Conservation (phyloP, 2,113 vertebrate species). For the Silurus asotus region DNA sequence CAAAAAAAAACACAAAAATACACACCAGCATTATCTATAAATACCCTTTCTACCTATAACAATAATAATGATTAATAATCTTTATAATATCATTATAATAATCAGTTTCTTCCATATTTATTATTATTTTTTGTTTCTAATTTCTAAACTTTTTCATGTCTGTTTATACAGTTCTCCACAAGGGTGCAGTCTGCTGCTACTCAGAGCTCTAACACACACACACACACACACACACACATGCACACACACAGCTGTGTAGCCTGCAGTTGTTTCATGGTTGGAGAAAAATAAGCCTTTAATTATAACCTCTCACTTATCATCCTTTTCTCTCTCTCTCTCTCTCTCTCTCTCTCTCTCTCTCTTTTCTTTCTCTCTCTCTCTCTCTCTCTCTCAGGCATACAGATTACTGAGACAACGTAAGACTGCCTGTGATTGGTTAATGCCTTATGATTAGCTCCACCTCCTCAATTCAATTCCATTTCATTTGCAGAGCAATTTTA, state of each 20-base stretch:
- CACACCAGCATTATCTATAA: no score
- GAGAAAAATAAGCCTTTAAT: slow-evolving; percentile 68
- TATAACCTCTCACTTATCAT: slow-evolving; percentile 49
- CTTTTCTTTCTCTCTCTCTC: slow-evolving; percentile 19
- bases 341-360: slow-evolving; percentile 13
- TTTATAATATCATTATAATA: not conserved
- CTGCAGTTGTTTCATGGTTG: slow-evolving; percentile 62
- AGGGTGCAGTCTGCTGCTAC: slow-evolving; percentile 4
- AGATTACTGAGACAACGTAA: not conserved
- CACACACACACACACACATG: slow-evolving; percentile 47
- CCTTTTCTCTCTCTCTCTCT: not conserved
- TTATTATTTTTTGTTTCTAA: not conserved
- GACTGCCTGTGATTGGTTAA: not conserved
- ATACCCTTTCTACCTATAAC: no score
- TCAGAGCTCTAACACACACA: not conserved
- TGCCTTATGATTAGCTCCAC: not conserved
- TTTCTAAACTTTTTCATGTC: not conserved
- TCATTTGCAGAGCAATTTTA: not conserved
- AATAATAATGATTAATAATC: no score
- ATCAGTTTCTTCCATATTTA: no score
- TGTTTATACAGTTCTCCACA: not conserved
- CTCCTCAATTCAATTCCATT: not conserved
- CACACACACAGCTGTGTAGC: slow-evolving; percentile 61
- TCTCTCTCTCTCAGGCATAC: not conserved
- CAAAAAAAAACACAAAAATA: no score